These are phyloP conservation scores for Drosophila stalkeri DNA, from an alignment of 2,888 invertebrate species.

Conservation along the genomic window DNA sequence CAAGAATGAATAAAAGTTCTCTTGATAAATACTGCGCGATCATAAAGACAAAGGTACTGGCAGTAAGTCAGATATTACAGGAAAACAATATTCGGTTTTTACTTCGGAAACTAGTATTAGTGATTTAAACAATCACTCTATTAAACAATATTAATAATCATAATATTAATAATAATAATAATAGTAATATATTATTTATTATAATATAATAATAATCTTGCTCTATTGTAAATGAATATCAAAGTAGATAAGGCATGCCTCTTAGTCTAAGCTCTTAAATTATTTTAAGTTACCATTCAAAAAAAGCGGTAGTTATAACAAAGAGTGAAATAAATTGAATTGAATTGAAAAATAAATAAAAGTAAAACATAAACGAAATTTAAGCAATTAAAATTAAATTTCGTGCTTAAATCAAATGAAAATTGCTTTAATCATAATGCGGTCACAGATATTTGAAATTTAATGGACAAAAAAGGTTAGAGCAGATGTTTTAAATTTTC, in stretches of 20 bases:
- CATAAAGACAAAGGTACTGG: neutral
- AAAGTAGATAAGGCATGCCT: neutral
- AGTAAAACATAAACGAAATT: neutral
- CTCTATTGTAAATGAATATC: neutral
- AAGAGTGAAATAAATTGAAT: too few relatives aligned
- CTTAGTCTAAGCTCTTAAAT: too few relatives aligned
- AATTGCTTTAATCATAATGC: neutral
- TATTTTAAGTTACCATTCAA: too few relatives aligned
- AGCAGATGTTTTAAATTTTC: slow-evolving; percentile 28
- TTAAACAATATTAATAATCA: neutral
- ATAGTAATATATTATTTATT: neutral
- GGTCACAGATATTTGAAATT: neutral
- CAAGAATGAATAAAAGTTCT: neutral
- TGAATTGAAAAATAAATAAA: too few relatives aligned
- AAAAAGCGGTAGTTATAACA: too few relatives aligned
- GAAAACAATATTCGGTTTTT: too few relatives aligned
- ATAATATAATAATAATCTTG: too few relatives aligned
- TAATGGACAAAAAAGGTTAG: slow-evolving; percentile 10
- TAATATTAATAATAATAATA: neutral
- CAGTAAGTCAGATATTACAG: neutral
- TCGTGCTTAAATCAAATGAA: neutral
- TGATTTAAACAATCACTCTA: neutral
- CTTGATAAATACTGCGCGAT: neutral
- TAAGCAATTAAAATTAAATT: neutral
- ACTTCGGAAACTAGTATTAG: neutral